A percentile compares a stretch with the other conserved stretches of the same genome.
Evolutionary conservation across 1,140 invertebrate species (phyloP).

Genomic region (Lepidurus arcticus): DNA sequence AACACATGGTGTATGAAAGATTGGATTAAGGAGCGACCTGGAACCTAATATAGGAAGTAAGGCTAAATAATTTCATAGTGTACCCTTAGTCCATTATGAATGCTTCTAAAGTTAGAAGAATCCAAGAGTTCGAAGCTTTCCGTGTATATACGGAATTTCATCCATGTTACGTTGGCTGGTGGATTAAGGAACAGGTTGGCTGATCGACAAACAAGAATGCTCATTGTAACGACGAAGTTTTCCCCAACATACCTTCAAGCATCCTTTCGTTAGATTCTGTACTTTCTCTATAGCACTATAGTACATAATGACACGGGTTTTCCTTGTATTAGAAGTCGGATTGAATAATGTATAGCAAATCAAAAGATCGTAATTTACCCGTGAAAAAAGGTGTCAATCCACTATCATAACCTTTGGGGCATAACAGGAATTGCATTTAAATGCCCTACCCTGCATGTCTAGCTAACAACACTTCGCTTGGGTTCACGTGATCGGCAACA

Average conservation of each 20-base stretch:
- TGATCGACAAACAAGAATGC: too few species aligned
- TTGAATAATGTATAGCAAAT: neutral
- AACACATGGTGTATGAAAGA: neutral
- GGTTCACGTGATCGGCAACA: neutral
- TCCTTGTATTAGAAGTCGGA: too few species aligned
- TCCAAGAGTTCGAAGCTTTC: neutral
- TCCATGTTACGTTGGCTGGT: too few species aligned
- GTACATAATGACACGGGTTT: too few species aligned
- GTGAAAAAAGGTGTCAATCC: neutral
- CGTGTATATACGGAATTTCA: too few species aligned
- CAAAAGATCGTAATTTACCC: neutral
- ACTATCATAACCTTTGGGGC: neutral
- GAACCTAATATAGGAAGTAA: constrained; percentile 7
- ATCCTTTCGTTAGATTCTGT: too few species aligned
- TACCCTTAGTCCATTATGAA: neutral
- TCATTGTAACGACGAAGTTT: too few species aligned
- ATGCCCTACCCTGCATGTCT: neutral
- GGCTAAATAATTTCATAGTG: neutral
- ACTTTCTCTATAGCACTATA: too few species aligned
- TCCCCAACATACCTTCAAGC: too few species aligned
- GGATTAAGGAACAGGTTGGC: too few species aligned
- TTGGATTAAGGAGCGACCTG: neutral
- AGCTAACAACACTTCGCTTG: neutral
- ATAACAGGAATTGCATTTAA: neutral
- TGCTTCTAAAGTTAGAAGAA: neutral